phyloP scores from a whole-genome alignment of 2,888 invertebrate genomes.

The Gnatocerus cornutus region DNA sequence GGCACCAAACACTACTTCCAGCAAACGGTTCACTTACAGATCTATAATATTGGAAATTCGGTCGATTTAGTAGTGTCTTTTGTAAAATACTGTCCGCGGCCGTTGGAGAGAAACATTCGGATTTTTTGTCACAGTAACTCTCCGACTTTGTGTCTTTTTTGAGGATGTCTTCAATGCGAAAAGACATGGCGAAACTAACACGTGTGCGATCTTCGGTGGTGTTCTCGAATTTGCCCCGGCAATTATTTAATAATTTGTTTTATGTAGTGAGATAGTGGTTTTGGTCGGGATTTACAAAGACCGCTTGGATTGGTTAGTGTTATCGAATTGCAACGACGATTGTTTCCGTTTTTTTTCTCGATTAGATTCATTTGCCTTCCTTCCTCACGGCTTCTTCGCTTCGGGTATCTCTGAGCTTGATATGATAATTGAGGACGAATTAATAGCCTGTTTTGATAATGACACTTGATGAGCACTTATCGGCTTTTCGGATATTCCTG shows the following conservation, averaged over 20 bases:
- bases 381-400: constrained; percentile 49
- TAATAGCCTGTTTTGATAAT: constrained; percentile 6
- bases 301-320: constrained; percentile 57
- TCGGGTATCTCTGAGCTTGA: constrained; percentile 2
- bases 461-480: neutral
- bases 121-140: constrained; percentile 10
- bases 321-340: constrained; percentile 59
- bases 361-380: constrained; percentile 53
- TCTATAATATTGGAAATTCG: constrained; percentile 51
- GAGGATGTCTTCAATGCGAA: constrained; percentile 64
- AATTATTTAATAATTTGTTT: constrained; percentile 49
- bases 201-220: constrained; percentile 1
- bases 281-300: constrained; percentile 58
- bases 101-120: neutral
- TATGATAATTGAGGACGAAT: constrained; percentile 6
- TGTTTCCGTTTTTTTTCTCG: constrained; percentile 59
- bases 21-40: constrained; percentile 37
- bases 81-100: constrained; percentile 56
- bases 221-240: neutral
- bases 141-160: constrained; percentile 52
- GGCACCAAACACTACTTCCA: constrained; percentile 9
- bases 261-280: constrained; percentile 59
- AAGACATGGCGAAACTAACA: constrained; percentile 58
- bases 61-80: constrained; percentile 55
- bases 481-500: neutral